Conservation (phyloP, 2,888 invertebrate genomes). For the Epinotia ramella region DNA sequence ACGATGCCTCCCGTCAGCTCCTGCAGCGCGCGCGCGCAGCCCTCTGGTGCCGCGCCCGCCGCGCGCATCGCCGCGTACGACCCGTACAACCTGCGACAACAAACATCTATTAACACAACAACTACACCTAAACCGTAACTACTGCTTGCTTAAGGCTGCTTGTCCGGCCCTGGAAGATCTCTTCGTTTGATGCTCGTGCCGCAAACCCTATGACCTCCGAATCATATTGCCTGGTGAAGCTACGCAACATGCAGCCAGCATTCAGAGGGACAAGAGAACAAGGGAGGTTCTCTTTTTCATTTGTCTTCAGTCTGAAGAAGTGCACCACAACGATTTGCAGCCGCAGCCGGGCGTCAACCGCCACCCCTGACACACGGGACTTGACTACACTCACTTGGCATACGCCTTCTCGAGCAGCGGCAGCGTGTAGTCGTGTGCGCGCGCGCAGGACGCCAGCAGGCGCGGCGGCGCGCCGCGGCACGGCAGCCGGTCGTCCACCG, state of each 20-base stretch:
- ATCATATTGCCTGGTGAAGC: no score
- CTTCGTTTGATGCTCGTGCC: no score
- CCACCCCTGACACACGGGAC: no score
- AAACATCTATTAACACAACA: neutral
- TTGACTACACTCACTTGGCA: conserved; percentile 86
- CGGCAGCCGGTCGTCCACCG: conserved; percentile 91
- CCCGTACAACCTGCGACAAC: conserved; percentile 86
- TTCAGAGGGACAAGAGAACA: no score
- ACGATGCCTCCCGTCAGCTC: conserved; percentile 91
- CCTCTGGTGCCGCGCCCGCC: conserved; percentile 86
- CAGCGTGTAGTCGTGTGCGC: conserved; percentile 89
- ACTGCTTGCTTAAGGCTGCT: no score
- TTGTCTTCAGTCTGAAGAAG: no score
- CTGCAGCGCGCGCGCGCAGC: conserved; percentile 88
- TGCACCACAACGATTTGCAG: no score
- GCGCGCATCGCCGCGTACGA: conserved; percentile 87
- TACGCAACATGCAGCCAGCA: no score
- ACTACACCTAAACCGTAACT: neutral
- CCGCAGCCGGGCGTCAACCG: no score
- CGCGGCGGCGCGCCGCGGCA: conserved; percentile 87
- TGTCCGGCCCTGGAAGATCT: no score
- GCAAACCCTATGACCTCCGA: no score
- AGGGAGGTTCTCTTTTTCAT: no score
- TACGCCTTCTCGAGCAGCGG: conserved; percentile 92
- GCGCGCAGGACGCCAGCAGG: conserved; percentile 65